Conservation (phyloP, 2,113 vertebrate species). For the Synodontis membranacea region DNA sequence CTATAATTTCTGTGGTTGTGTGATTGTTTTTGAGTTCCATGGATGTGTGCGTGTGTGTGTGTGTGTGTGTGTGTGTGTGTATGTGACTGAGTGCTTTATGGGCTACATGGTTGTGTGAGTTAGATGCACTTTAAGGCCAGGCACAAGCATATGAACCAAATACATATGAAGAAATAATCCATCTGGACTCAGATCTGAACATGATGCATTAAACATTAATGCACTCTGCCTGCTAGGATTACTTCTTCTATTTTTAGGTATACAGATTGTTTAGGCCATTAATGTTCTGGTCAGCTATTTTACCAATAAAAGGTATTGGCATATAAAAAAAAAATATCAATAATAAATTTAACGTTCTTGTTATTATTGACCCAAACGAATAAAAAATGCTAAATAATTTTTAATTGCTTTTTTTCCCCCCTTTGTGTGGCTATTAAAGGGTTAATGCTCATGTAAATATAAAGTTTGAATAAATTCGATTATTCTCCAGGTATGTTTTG, state of each 20-base stretch:
- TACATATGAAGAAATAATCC: not conserved
- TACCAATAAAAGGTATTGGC: no score
- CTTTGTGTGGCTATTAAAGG: no score
- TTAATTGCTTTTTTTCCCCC: no score
- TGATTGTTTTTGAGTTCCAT: not conserved
- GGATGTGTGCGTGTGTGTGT: constrained; percentile 5
- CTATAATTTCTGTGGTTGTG: not conserved
- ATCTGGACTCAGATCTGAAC: not conserved
- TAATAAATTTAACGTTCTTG: no score
- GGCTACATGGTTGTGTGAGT: not conserved
- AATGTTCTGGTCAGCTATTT: no score
- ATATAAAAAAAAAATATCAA: no score
- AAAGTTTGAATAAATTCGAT: not conserved
- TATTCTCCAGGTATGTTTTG: not conserved
- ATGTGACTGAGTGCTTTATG: not conserved
- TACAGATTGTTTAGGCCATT: not conserved
- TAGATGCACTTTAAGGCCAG: not conserved
- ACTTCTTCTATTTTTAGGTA: not conserved
- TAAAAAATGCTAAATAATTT: no score
- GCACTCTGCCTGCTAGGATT: not conserved
- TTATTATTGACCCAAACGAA: no score
- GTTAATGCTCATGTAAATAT: not conserved
- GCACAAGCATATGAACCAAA: not conserved
- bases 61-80: no score
- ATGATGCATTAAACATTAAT: no score